A percentile compares a stretch with the other conserved stretches of the same genome.
These are phyloP conservation scores for Nemotelus nigrinus DNA, from an alignment of 2,888 invertebrate species.

Conservation along the genomic window DNA sequence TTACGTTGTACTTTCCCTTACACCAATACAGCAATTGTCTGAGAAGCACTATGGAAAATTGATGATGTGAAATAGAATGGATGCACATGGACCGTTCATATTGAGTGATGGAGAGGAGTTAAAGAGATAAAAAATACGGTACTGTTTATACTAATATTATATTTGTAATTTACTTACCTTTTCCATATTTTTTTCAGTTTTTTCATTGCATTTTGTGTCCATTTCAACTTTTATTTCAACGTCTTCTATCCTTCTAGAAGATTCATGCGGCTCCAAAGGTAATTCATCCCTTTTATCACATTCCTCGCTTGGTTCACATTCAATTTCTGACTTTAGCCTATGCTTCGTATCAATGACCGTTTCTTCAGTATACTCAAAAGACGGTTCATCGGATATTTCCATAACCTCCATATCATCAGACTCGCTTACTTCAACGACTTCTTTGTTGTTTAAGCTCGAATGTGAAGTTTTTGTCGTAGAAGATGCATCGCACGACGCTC, in stretches of 20 bases:
- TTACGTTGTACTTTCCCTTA: too few relatives aligned
- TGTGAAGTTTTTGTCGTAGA: not conserved
- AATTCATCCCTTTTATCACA: not conserved
- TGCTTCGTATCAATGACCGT: constrained; percentile 20
- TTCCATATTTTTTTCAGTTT: not conserved
- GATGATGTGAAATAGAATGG: too few relatives aligned
- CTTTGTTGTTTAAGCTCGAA: not conserved
- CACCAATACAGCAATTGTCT: too few relatives aligned
- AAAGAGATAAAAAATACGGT: too few relatives aligned
- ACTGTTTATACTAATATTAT: not conserved
- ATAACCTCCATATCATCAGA: constrained; percentile 39
- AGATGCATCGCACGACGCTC: not conserved
- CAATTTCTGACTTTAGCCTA: not conserved
- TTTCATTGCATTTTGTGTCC: not conserved
- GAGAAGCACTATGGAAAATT: too few relatives aligned
- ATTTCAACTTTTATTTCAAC: not conserved
- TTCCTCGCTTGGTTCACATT: not conserved
- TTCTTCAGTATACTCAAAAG: not conserved
- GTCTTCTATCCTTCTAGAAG: not conserved
- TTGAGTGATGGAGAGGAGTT: too few relatives aligned
- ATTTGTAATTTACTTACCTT: not conserved
- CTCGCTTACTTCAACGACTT: not conserved
- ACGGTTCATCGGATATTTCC: constrained; percentile 34
- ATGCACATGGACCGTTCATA: too few relatives aligned
- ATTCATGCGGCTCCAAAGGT: too few relatives aligned